These are phyloP conservation scores for Cephalopachus bancanus DNA, from an alignment of 2,797 vertebrate species.

Conservation along the genomic window DNA sequence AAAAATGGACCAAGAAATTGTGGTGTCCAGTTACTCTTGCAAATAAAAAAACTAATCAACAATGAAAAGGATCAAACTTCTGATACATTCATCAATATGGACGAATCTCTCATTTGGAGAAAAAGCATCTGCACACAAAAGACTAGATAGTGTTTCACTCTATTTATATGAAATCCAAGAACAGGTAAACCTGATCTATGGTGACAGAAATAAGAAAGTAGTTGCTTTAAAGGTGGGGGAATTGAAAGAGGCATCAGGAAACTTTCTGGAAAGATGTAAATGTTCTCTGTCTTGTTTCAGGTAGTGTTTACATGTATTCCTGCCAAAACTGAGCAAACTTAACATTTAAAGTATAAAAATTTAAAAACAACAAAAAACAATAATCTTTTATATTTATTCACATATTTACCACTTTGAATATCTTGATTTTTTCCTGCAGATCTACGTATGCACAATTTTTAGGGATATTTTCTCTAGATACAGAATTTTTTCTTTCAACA, in stretches of 20 bases:
- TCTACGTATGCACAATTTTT: neutral
- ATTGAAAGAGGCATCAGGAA: neutral
- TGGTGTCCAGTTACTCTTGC: neutral
- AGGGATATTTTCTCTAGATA: neutral
- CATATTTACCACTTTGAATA: neutral
- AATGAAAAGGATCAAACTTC: neutral
- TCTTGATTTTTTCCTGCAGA: neutral
- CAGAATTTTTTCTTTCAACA: neutral
- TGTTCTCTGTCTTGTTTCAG: neutral
- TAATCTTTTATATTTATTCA: neutral
- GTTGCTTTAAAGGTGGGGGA: neutral
- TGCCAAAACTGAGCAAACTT: neutral
- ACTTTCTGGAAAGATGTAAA: neutral
- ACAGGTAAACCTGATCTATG: neutral
- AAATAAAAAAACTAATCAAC: neutral
- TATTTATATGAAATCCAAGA: neutral
- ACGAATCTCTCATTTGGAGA: neutral
- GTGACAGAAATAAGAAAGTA: neutral
- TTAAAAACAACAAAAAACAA: neutral
- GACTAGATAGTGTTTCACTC: neutral
- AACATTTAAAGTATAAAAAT: neutral
- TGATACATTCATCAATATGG: neutral
- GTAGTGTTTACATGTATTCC: neutral
- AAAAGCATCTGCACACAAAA: neutral
- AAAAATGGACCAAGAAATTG: neutral